Conservation (phyloP, 2,797 vertebrate genomes). For the Sebastes elongatus region DNA sequence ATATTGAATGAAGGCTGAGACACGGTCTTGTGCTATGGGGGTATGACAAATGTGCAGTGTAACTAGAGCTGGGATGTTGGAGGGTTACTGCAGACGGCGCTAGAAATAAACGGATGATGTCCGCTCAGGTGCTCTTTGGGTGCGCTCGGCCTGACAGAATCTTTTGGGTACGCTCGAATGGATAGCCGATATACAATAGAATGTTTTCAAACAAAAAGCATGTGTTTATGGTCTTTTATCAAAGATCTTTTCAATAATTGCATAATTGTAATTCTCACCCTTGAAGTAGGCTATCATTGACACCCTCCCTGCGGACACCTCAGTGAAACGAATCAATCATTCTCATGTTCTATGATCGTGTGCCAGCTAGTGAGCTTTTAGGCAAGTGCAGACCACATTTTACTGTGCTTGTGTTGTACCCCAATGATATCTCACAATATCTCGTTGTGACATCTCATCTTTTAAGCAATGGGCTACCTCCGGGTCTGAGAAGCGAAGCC, state of each 20-base stretch:
- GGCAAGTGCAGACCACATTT: not conserved
- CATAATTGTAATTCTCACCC: not conserved
- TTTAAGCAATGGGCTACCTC: too few species aligned
- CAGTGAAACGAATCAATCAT: not conserved
- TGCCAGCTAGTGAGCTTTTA: not conserved
- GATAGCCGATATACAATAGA: not conserved
- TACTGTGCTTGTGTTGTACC: too few species aligned
- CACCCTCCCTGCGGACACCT: not conserved
- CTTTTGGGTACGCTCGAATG: not conserved
- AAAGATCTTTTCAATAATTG: not conserved
- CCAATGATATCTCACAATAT: too few species aligned
- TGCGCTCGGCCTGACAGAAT: not conserved
- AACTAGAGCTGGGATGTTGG: not conserved
- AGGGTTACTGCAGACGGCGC: not conserved
- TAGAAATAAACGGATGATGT: not conserved
- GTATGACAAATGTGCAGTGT: not conserved
- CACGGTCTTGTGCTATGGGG: not conserved
- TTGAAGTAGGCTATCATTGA: not conserved
- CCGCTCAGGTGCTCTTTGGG: not conserved
- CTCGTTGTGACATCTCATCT: too few species aligned
- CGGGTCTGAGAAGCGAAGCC: too few species aligned
- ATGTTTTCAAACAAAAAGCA: not conserved
- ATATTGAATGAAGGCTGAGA: not conserved
- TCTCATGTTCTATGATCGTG: not conserved
- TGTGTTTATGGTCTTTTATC: not conserved